Base-by-base conservation (phyloP, 35 echinoderm and acorn worm species). In the Apostichopus parvimensis region DNA sequence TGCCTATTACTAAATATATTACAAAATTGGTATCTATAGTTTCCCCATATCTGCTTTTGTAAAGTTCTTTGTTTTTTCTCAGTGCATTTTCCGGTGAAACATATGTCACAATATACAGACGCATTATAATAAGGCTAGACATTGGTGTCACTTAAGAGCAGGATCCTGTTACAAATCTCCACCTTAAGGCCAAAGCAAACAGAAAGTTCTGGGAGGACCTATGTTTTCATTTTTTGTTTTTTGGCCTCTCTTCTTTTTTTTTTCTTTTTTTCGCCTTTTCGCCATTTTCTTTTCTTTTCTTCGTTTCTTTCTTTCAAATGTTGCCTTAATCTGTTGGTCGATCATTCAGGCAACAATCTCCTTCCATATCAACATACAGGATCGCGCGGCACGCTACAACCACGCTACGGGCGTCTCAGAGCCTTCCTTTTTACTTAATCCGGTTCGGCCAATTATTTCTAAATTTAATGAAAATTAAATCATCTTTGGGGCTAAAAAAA, bases 381-480 rank as follows among this genome's bases (percentile, higher is more conserved):
- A 75, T 75, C 71, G 71, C n/a, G 64, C 64, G 18, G 11, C 64
- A 75, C 14, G 20, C 7, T 61, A 73, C 7, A 75, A 75, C 71
- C 71, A 75, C 71, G 71, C 71, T 75, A 75, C 71, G 71, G 71
- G 71, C 71, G 15, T 75, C 71, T n/a, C 71, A 6, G 22, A 75
- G 71, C 71, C 71, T 75, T n/a, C 71, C 71, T 75, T 11, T 14
- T 45, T 75, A 75, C 14, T 75, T 75, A 75, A 75, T 75, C 71
- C 71, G 71, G 71, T 75, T 75, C 6, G 20, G 71, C 17, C 71
- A 75, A 80, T 82, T 82, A 82, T 82, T 82, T 82, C 79, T 57
- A 17, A 82, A 82, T 82, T 82, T 82, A 82, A 82, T 82, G 79
- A 82, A 82, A 82, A 82, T 82, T 82, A 82, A 82, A 82, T 82